phyloP scores from a whole-genome alignment of 2,797 vertebrate species.

The Ataeniobius toweri region DNA sequence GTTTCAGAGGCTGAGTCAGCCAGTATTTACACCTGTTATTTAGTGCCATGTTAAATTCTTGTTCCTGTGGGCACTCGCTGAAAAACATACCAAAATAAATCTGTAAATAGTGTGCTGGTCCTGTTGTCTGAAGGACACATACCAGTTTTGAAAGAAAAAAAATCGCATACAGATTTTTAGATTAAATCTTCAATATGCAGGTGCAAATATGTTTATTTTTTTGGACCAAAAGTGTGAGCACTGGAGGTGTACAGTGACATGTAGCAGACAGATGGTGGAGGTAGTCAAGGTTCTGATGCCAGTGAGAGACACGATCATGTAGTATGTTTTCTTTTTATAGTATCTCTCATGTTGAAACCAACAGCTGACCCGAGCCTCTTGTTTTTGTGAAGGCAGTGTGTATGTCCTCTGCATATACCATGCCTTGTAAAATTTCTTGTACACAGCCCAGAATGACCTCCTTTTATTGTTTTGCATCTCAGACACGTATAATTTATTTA shows the following conservation, averaged over 20 bases:
- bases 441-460: slow-evolving; percentile 44
- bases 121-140: slow-evolving; percentile 61
- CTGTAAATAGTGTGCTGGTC: slow-evolving; percentile 54
- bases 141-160: slow-evolving; percentile 22
- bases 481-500: slow-evolving; percentile 29
- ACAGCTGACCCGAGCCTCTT: slow-evolving; percentile 53
- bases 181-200: not conserved
- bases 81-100: slow-evolving; percentile 74
- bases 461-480: slow-evolving; percentile 63
- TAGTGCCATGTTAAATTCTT: slow-evolving; percentile 72
- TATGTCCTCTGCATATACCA: slow-evolving; percentile 8
- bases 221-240: not conserved
- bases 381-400: slow-evolving; percentile 38
- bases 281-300: slow-evolving; percentile 31
- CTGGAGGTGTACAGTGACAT: slow-evolving; percentile 22
- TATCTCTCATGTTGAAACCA: slow-evolving; percentile 43
- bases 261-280: slow-evolving; percentile 43
- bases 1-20: slow-evolving; percentile 64
- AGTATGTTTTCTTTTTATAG: slow-evolving; percentile 41
- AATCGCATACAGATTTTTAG: slow-evolving; percentile 15
- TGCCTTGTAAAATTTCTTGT: not conserved
- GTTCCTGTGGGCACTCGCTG: slow-evolving; percentile 69
- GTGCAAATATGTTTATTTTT: slow-evolving; percentile 13
- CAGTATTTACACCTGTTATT: slow-evolving; percentile 77
- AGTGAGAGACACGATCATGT: slow-evolving; percentile 43